Evolutionary conservation across 92 coral and sea anemone species (phyloP), one percentile per base, ranked within the genome.

Genomic region (Palythoa caribaeorum): DNA sequence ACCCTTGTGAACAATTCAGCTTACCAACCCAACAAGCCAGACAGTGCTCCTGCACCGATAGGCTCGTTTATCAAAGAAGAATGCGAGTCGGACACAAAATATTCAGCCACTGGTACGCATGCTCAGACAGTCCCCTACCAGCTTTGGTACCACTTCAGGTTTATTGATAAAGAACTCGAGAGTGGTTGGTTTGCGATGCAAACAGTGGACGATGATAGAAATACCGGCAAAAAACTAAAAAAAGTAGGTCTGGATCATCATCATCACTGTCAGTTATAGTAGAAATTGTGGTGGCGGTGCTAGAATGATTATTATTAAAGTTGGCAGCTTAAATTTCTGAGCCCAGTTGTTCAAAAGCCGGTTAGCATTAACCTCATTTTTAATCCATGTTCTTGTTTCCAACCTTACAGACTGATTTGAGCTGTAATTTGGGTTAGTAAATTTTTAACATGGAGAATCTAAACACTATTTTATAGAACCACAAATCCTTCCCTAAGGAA

Each of bases 131-230:
- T 97, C n/a, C 99, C 99, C 6, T 72, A 20, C 20, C 92, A 80
- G 38, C 91, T 93, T 70, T 95, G 80, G 83, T 78, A 90, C 6
- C 84, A 85, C 44, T 97, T 97, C 69, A 78, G 74, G 76, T 96
- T 95, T 88, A 94, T 95, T 76, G 65, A 77, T 59, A 73, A 76
- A 20, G 94, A 91, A 39, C 91, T 97, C 44, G 80, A 83, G 75
- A 97, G 95, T 79, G 97, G 96, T 11, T 97, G 95, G 93, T 97
- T 97, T 89, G 99, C 96, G 1, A 83, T 73, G 36, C 90, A 95
- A 88, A 92, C 77, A 65, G 94, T 92, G 9, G 89, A 91, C 55
- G 98, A 96, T 47, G 91, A 95, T 20, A 88, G 79, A 75, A 95
- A 96, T 77, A 86, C 90, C 53, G 80, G 92, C 73, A 93, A 95